Evolutionary conservation across 1,140 invertebrate species (phyloP).

Genomic region (Philopotamus ludificatus): DNA sequence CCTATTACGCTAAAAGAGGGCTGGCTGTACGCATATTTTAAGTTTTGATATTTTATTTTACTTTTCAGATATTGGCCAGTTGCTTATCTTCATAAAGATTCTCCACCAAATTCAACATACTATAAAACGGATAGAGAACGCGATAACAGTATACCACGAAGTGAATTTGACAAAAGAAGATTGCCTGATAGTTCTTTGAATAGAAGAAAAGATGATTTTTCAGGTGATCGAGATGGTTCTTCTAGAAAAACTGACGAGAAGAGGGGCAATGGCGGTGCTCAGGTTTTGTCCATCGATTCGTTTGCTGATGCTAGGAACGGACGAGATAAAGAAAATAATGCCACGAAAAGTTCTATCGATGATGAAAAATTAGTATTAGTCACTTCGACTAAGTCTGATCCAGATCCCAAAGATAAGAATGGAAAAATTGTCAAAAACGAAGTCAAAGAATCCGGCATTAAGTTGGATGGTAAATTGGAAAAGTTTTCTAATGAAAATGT

Average conservation of each 20-base stretch:
- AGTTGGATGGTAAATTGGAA: slow-evolving; percentile 51
- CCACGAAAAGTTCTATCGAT: not conserved
- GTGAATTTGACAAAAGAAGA: slow-evolving; percentile 37
- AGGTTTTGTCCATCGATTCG: slow-evolving; percentile 24
- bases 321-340: slow-evolving; percentile 32
- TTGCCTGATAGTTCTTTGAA: slow-evolving; percentile 9
- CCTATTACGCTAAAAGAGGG: no score
- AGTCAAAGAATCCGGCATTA: slow-evolving; percentile 15
- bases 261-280: slow-evolving; percentile 42
- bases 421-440: slow-evolving; percentile 31
- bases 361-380: slow-evolving; percentile 35
- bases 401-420: slow-evolving; percentile 34
- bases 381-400: slow-evolving; percentile 24
- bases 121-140: slow-evolving; percentile 49
- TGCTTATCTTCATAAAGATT: slow-evolving; percentile 53
- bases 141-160: slow-evolving; percentile 33
- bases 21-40: no score
- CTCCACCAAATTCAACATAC: slow-evolving; percentile 54
- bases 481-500: slow-evolving; percentile 49
- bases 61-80: slow-evolving; percentile 55
- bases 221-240: slow-evolving; percentile 7
- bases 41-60: slow-evolving; percentile 1
- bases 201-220: slow-evolving; percentile 4
- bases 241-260: slow-evolving; percentile 5
- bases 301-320: slow-evolving; percentile 20